These are phyloP conservation scores for Sternotherus odoratus DNA, from an alignment of 2,797 vertebrate species.

Conservation along the genomic window DNA sequence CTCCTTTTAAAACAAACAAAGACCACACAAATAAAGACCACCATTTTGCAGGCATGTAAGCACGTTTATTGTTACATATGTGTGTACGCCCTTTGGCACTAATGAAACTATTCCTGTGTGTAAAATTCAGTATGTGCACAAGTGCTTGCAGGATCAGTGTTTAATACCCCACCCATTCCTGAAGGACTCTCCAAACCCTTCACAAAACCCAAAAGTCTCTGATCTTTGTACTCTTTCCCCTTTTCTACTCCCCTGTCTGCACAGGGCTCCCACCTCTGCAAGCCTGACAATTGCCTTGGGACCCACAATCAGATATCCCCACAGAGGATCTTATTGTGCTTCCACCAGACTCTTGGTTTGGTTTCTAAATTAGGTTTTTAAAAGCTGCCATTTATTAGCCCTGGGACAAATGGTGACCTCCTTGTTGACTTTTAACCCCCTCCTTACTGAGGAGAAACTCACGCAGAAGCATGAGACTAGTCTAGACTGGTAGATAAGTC, in stretches of 20 bases:
- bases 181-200: neutral
- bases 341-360: no score
- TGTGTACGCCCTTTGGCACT: neutral
- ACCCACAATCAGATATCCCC: no score
- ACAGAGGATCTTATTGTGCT: no score
- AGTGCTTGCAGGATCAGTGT: neutral
- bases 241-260: rapidly evolving
- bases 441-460: neutral
- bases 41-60: neutral
- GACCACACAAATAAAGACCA: neutral
- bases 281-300: neutral
- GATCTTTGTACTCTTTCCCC: neutral
- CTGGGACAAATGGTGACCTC: no score
- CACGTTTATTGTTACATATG: neutral
- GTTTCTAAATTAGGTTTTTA: no score
- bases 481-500: neutral
- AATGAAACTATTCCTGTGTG: neutral
- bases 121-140: neutral
- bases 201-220: neutral
- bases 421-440: no score
- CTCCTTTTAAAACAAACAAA: neutral
- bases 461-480: neutral
- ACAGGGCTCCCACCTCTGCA: neutral
- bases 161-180: neutral
- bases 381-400: no score